Evolutionary conservation across 2,113 vertebrate species (phyloP), one percentile per base, ranked within the genome.

Genomic region (Sciurus niger): DNA sequence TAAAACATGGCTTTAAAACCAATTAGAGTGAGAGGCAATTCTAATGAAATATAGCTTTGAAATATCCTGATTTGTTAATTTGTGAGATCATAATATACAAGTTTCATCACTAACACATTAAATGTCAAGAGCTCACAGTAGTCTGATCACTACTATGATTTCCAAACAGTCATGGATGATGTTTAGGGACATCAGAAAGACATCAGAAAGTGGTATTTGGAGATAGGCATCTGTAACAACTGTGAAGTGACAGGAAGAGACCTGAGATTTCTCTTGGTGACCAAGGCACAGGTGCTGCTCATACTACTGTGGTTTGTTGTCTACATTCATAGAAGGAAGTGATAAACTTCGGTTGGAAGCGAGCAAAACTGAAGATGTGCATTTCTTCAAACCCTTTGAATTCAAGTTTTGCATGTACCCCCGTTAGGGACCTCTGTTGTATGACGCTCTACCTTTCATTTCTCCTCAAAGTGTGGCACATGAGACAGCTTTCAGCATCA

Each of bases 81-180:
- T 90, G 58, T n/a, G 30, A 68, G 55, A 65, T 79, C 11, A 22
- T 32, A 68, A 79, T 32, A 6, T 55, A 32, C 0, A 2, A 13
- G 13, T 4, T 90, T 97, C 73, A 79, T 94, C 90, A 78, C 90
- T 77, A 94, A 89, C 28, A 40, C 65, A 12, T 93, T 79, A 92
- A 65, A n/a, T 43, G 84, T 67, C 37, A 70, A 79, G 46, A 82
- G 0, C 14, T 48, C 53, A n/a, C 6, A 51, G 55, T n/a, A 51
- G 32, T 55, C 43, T 85, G 8, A 72, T 89, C 43, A 46, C 11
- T 25, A 13, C 37, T 67, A 5, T 70, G 73, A 95, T 89, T 91
- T 63, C 76, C 74, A 65, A 51, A 48, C 12, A 46, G 24, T 74
- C n/a, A 14, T 24, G 48, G 55, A 28, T 80, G n/a, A 51, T 58